Evolutionary conservation across 2,797 vertebrate genomes (phyloP).

Genomic region (Mastacembelus armatus): DNA sequence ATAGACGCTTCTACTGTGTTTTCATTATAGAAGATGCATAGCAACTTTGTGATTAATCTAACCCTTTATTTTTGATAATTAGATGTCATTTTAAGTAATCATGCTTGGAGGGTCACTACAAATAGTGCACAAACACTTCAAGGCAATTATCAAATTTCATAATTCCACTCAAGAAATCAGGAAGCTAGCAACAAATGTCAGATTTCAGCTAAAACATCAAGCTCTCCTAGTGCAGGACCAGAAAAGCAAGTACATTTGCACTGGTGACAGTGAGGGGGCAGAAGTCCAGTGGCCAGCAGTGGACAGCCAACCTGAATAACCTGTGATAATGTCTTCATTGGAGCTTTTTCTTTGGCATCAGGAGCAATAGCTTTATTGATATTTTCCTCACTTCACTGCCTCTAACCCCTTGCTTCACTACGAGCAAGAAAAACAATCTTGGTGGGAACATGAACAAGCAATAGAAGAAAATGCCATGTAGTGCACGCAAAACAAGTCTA

Average conservation of each 20-base stretch:
- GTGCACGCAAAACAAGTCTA: slow-evolving; percentile 36
- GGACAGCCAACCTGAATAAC: slow-evolving; percentile 13
- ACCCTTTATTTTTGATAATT: neutral
- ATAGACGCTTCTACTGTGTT: too few species aligned
- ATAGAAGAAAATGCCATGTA: slow-evolving; percentile 39
- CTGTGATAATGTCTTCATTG: slow-evolving; percentile 35
- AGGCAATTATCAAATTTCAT: neutral
- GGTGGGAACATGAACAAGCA: slow-evolving; percentile 35
- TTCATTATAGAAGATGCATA: too few species aligned
- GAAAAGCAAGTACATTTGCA: slow-evolving; percentile 16
- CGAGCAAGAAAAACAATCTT: slow-evolving; percentile 33
- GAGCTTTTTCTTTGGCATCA: slow-evolving; percentile 21
- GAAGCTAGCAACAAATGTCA: neutral
- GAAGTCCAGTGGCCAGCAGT: slow-evolving; percentile 17
- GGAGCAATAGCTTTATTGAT: slow-evolving; percentile 32
- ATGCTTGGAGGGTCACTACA: neutral
- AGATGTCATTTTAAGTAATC: neutral
- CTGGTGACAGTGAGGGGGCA: slow-evolving; percentile 5
- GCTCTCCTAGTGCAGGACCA: neutral
- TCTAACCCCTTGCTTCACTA: slow-evolving; percentile 27
- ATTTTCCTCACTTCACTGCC: slow-evolving; percentile 39
- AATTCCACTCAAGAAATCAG: slow-evolving; percentile 4
- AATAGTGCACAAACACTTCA: neutral
- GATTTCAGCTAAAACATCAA: neutral
- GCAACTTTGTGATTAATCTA: too few species aligned